These are phyloP conservation scores for Xerus inauris DNA, from an alignment of 2,113 vertebrate species.

Conservation along the genomic window DNA sequence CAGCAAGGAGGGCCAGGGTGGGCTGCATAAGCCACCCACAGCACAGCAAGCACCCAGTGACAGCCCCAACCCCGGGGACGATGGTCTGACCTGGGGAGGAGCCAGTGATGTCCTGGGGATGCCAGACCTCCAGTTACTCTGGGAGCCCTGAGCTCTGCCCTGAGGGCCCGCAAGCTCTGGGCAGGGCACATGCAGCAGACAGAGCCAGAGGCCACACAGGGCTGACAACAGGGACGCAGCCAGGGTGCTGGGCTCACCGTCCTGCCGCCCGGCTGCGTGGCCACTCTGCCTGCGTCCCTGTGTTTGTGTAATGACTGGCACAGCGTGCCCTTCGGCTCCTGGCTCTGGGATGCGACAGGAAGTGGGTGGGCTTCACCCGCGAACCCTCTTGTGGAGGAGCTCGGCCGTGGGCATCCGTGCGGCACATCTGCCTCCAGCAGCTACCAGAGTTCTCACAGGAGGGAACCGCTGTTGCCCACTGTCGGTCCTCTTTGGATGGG, in stretches of 20 bases:
- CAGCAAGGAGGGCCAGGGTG: rapidly evolving
- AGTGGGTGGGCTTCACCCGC: neutral
- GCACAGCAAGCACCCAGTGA: rapidly evolving
- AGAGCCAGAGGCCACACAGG: no score
- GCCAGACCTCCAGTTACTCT: neutral
- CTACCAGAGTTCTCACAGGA: no score
- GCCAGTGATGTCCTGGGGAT: neutral
- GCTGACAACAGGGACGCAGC: no score
- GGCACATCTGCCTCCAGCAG: no score
- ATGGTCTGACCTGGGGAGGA: neutral
- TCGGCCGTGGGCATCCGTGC: neutral
- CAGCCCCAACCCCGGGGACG: neutral
- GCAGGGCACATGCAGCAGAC: no score
- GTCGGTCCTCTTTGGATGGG: neutral
- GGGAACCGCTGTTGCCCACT: no score
- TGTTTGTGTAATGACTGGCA: neutral
- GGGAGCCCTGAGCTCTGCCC: no score
- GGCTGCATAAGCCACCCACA: rapidly evolving
- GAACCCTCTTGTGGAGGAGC: no score
- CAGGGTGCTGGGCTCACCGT: no score
- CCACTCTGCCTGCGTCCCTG: neutral
- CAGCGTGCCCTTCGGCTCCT: neutral
- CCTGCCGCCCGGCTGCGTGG: neutral
- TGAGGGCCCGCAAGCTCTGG: no score
- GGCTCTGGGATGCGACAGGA: rapidly evolving